Percentiles rank a stretch among this genome's conserved stretches.
Evolutionary conservation across 2,113 vertebrate species (phyloP).

Genomic region (Propithecus coquereli): DNA sequence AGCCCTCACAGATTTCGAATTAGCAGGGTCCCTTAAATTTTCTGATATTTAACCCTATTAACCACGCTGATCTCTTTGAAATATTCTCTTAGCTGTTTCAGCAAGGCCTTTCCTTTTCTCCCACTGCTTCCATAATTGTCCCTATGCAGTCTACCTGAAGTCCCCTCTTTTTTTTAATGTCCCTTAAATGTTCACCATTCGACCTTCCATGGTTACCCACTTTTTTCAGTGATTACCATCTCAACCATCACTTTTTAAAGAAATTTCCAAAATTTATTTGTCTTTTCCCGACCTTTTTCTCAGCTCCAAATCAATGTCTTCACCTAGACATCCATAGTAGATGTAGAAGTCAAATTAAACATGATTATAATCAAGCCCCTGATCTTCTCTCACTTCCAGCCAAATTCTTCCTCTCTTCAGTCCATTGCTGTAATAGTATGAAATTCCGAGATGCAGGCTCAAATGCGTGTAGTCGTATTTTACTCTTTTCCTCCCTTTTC

Average conservation of each 20-base stretch:
- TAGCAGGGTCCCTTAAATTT: background rate
- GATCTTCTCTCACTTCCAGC: background rate
- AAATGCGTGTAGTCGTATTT: accelerated
- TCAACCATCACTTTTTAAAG: background rate
- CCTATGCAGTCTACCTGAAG: background rate
- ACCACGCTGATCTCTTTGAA: background rate
- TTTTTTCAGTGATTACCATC: background rate
- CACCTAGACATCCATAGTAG: background rate
- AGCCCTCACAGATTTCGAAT: background rate
- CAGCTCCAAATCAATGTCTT: background rate
- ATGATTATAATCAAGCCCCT: background rate
- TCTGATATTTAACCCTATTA: background rate
- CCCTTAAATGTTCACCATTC: background rate
- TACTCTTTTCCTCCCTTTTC: background rate
- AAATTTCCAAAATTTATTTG: background rate
- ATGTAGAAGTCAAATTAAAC: background rate
- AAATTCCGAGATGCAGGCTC: background rate
- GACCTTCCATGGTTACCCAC: background rate
- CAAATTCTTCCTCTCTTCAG: background rate
- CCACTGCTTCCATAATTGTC: background rate
- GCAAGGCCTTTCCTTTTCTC: background rate
- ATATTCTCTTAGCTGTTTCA: background rate
- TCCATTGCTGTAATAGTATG: accelerated
- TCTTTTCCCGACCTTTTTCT: background rate
- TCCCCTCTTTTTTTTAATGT: background rate